Evolutionary conservation across 2,113 vertebrate species (phyloP).

Genomic region (Bos taurus): DNA sequence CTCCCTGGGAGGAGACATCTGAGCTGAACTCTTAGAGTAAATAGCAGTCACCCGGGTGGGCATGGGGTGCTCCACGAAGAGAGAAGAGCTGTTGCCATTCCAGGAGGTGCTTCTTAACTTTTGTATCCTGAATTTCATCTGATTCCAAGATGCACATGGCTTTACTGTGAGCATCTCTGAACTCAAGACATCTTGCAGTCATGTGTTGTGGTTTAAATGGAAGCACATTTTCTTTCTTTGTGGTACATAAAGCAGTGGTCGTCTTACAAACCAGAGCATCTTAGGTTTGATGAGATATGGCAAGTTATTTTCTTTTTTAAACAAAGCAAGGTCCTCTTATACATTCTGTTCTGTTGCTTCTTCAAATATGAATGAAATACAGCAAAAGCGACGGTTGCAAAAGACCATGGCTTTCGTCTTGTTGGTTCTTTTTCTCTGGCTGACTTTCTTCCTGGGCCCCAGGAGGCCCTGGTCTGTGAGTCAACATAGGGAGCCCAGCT

Average conservation of each 20-base stretch:
- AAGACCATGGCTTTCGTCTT: not conserved
- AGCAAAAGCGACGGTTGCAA: not conserved
- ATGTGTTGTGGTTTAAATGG: not conserved
- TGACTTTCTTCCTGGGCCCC: not conserved
- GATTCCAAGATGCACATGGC: not conserved
- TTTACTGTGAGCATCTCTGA: not conserved
- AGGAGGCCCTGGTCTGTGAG: not conserved
- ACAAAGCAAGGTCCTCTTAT: not conserved
- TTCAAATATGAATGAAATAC: not conserved
- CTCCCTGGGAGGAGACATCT: not conserved
- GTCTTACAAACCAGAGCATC: not conserved
- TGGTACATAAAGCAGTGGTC: not conserved
- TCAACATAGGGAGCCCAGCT: not conserved
- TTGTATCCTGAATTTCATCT: not conserved
- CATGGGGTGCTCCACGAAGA: fast-evolving
- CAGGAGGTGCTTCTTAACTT: not conserved
- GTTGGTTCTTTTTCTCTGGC: not conserved
- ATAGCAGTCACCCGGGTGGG: no score
- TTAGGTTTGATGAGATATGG: not conserved
- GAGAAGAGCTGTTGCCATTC: not conserved
- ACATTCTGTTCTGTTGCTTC: not conserved
- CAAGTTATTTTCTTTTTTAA: not conserved
- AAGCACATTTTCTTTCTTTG: not conserved
- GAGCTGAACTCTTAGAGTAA: not conserved
- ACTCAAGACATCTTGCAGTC: not conserved